Base-by-base conservation (phyloP, 2,113 vertebrate species). In the Gambusia affinis region DNA sequence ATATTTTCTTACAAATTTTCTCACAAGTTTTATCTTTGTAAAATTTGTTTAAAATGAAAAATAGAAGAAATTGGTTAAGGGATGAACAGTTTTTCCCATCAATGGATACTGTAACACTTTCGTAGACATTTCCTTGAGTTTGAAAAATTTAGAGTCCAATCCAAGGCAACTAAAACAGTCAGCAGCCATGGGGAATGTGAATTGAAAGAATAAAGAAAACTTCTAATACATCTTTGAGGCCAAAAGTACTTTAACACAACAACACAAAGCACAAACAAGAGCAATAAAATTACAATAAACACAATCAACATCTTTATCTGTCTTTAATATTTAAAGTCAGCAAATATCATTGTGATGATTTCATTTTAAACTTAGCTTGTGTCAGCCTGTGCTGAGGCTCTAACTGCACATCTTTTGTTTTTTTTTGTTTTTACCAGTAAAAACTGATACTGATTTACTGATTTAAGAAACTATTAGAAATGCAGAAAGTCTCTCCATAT, bases 401-500 rank as follows among this genome's bases (percentile, higher is more conserved):
- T 75, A 66, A 77, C 42, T 80, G 70, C 63, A 69, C 74, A 47
- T 19, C 44, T 47, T 19, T 47, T 19, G 14, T 47, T 19, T 76
- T 73, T 35, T 35, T 37, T 10, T 37, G 11, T 75, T 72, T 80
- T 67, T 63, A 73, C 68, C 72, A 72, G 78, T 69, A 44, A 82
- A 80, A 80, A 81, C 70, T 70, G 27, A 27, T 27, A 27, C 27
- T 27, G 27, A 27, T 27, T 27, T 27, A 27, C 74, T 70, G 76
- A 85, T 76, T 75, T 86, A 78, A 78, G 73, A 83, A 87, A 87
- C 70, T 70, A 75, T 80, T 68, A 77, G 70, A 91, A 85, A 92
- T 83, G 75, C 86, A 87, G 80, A 72, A 31, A 57, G 63, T 86
- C 76, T 70, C 72, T 87, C 75, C 47, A 15, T 82, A 84, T 84